A percentile compares a stretch with the other conserved stretches of the same genome.
Evolutionary conservation across 2,888 invertebrate genomes (phyloP).

Genomic region (Smittia sp.): DNA sequence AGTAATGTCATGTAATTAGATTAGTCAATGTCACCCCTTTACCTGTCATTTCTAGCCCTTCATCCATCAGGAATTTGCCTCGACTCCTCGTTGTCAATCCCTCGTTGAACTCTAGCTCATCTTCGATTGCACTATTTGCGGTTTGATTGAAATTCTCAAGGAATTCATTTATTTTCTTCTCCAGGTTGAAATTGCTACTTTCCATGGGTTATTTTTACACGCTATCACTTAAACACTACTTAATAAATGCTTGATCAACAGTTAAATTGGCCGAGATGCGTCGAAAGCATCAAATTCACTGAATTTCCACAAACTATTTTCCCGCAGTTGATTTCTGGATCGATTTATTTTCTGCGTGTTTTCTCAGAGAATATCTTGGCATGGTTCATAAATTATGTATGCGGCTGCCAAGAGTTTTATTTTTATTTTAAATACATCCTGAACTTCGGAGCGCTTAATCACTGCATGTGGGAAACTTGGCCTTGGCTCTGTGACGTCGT

Average conservation of each 20-base stretch:
- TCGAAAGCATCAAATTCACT: slow-evolving; percentile 26
- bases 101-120: slow-evolving; percentile 12
- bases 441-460: neutral
- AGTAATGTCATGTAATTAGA: slow-evolving; percentile 19
- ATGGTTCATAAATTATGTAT: neutral
- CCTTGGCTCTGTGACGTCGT: neutral
- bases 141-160: slow-evolving; percentile 70
- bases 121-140: slow-evolving; percentile 20
- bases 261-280: neutral
- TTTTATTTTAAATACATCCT: no score
- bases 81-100: slow-evolving; percentile 9
- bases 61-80: slow-evolving; percentile 56
- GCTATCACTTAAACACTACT: slow-evolving; percentile 37
- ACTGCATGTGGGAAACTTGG: neutral
- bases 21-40: neutral
- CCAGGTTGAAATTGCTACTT: slow-evolving; percentile 47
- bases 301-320: slow-evolving; percentile 22
- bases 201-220: slow-evolving; percentile 26
- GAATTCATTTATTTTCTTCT: slow-evolving; percentile 81
- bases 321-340: slow-evolving; percentile 2
- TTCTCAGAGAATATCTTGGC: neutral
- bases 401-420: no score
- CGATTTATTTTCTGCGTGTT: slow-evolving; percentile 22
- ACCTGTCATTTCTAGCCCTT: slow-evolving; percentile 37
- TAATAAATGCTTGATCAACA: neutral